These are phyloP conservation scores for Schizaphis graminum DNA, from an alignment of 2,888 invertebrate species.

Conservation along the genomic window DNA sequence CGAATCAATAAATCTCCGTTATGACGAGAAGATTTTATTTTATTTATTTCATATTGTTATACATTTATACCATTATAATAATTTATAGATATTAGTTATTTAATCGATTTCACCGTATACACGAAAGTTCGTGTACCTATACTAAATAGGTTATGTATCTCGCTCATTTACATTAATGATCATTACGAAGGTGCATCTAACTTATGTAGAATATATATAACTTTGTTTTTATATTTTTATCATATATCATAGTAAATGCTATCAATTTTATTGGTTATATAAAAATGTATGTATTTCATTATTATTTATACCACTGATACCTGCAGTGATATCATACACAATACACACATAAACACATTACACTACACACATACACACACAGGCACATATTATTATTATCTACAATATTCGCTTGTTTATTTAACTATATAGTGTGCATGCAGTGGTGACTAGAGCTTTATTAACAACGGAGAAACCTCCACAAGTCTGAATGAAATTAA, in stretches of 20 bases:
- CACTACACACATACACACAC: neutral
- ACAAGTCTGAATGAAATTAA: conserved; percentile 63
- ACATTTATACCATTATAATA: neutral
- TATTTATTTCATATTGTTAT: neutral
- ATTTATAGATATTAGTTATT: neutral
- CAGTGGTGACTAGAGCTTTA: conserved; percentile 55
- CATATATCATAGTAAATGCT: neutral
- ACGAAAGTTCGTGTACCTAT: conserved; percentile 24
- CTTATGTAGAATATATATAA: neutral
- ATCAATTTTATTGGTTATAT: neutral
- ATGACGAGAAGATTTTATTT: conserved; percentile 39
- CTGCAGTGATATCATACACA: neutral
- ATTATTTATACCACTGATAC: conserved; percentile 11
- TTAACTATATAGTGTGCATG: conserved; percentile 19
- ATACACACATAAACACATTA: conserved; percentile 3
- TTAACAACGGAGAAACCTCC: conserved; percentile 60
- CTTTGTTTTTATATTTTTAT: neutral
- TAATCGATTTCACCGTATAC: conserved; percentile 2
- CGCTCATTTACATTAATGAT: neutral
- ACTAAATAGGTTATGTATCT: neutral
- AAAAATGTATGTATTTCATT: neutral
- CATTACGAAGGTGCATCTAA: neutral
- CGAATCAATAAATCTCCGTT: conserved; percentile 33
- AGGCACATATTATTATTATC: neutral
- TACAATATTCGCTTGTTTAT: neutral